These are phyloP conservation scores for Trypoxylus dichotomus DNA, from an alignment of 1,140 invertebrate genomes.

Conservation along the genomic window DNA sequence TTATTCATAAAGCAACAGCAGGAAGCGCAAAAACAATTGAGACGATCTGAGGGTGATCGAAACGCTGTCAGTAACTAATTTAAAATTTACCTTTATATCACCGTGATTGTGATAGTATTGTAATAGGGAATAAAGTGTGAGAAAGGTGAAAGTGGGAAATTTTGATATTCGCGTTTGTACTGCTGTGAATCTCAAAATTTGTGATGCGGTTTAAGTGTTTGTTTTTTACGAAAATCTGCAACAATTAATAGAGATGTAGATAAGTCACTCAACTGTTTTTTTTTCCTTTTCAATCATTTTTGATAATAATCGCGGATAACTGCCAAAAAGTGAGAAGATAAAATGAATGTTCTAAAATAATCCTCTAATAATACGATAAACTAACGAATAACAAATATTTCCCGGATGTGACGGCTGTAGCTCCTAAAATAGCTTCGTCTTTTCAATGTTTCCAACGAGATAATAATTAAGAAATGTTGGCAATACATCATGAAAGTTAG, in stretches of 20 bases:
- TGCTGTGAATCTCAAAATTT: background rate
- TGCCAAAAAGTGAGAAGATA: no score
- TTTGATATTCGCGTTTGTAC: background rate
- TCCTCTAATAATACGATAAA: no score
- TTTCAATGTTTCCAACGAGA: no score
- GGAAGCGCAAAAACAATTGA: constrained; percentile 59
- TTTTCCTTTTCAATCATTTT: no score
- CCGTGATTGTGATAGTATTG: constrained; percentile 7
- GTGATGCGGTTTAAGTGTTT: background rate
- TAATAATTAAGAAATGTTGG: no score
- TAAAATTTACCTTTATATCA: background rate
- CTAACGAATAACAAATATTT: no score
- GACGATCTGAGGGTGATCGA: constrained; percentile 47
- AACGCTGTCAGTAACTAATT: constrained; percentile 38
- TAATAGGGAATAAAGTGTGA: background rate
- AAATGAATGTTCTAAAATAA: no score
- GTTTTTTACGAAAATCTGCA: background rate
- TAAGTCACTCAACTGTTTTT: background rate
- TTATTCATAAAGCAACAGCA: constrained; percentile 78
- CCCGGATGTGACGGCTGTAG: no score
- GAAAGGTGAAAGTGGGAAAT: background rate
- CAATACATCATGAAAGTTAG: no score
- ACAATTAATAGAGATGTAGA: background rate
- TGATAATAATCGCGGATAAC: no score
- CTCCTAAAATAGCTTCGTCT: no score